Evolutionary conservation across 2,888 invertebrate species (phyloP).

Genomic region (Dioctria rufipes): DNA sequence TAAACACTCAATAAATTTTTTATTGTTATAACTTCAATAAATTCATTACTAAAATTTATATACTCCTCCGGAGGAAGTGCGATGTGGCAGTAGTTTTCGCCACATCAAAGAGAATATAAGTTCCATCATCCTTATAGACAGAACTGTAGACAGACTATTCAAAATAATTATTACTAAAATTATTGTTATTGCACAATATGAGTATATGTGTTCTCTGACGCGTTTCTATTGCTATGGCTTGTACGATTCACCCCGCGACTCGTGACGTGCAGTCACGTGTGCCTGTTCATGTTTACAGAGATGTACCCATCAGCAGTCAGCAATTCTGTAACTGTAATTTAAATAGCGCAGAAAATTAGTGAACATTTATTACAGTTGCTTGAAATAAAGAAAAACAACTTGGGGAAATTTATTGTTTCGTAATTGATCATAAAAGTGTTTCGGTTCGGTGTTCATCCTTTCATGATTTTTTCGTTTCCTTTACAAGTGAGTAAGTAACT

Average conservation of each 20-base stretch:
- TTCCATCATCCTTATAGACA: not conserved
- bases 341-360: constrained; percentile 43
- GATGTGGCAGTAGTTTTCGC: not conserved
- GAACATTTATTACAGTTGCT: constrained; percentile 19
- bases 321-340: constrained; percentile 7
- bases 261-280: too few species aligned
- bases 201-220: not conserved
- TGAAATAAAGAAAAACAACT: constrained; percentile 52
- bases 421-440: constrained; percentile 45
- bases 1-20: constrained; percentile 62
- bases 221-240: too few species aligned
- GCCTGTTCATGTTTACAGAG: too few species aligned
- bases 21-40: constrained; percentile 61
- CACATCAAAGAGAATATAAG: not conserved
- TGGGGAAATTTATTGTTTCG: constrained; percentile 35
- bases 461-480: not conserved
- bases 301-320: too few species aligned
- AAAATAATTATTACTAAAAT: constrained; percentile 11
- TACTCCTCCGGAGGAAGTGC: constrained; percentile 1
- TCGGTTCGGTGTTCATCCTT: constrained; percentile 8
- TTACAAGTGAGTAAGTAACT: constrained; percentile 8
- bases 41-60: constrained; percentile 60
- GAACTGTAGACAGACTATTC: not conserved
- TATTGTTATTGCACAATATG: not conserved
- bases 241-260: too few species aligned